phyloP scores from a whole-genome alignment of 2,888 invertebrate species.

The Eudasyphora cyanicolor region DNA sequence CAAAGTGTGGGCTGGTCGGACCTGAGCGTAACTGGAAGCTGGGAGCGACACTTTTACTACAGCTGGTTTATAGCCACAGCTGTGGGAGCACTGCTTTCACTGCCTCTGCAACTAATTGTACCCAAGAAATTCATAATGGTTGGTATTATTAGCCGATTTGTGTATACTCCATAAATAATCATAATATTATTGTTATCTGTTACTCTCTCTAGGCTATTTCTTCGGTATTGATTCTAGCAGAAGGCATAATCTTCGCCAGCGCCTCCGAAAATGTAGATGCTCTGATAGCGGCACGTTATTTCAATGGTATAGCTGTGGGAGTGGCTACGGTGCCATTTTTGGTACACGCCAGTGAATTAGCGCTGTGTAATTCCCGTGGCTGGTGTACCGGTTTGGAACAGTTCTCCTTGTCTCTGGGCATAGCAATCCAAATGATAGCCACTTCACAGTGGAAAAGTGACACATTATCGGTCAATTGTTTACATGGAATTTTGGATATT shows the following conservation, averaged over 20 bases:
- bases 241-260: slow-evolving; percentile 71
- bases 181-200: neutral
- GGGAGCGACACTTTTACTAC: slow-evolving; percentile 64
- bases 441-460: slow-evolving; percentile 57
- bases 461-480: slow-evolving; percentile 62
- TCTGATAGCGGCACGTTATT: slow-evolving; percentile 71
- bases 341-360: slow-evolving; percentile 72
- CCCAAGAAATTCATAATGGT: slow-evolving; percentile 57
- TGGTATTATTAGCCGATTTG: too few species aligned
- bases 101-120: slow-evolving; percentile 57
- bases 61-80: slow-evolving; percentile 75
- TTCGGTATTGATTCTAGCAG: slow-evolving; percentile 70
- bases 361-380: slow-evolving; percentile 67
- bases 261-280: slow-evolving; percentile 67
- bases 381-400: slow-evolving; percentile 70
- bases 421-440: slow-evolving; percentile 70
- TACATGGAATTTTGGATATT: slow-evolving; percentile 72
- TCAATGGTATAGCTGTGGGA: slow-evolving; percentile 74
- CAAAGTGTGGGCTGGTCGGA: slow-evolving; percentile 70
- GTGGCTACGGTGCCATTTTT: slow-evolving; percentile 71
- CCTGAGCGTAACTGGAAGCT: neutral
- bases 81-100: slow-evolving; percentile 70
- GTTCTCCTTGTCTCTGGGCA: slow-evolving; percentile 69
- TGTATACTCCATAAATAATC: neutral
- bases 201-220: slow-evolving; percentile 18